Conservation (phyloP, 2,888 invertebrate species). For the Callyntrura sp. region DNA sequence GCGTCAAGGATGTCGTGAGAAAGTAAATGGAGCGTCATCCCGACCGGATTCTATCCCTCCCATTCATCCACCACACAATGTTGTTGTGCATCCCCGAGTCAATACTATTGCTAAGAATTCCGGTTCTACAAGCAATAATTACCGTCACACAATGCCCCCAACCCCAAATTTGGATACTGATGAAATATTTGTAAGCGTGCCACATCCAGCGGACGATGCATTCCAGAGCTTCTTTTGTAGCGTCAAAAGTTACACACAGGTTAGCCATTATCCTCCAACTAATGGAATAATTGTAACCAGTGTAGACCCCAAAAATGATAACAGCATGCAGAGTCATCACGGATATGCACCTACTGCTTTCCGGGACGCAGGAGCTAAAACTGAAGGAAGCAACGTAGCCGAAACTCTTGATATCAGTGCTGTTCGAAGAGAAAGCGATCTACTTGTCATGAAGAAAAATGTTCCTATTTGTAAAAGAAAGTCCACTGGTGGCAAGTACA, state of each 20-base stretch:
- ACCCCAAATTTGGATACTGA: constrained; percentile 9
- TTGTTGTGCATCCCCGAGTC: constrained; percentile 25
- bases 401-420: constrained; percentile 70
- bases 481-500: constrained; percentile 76
- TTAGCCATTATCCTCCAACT: constrained; percentile 54
- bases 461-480: constrained; percentile 80
- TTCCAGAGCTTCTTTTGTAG: constrained; percentile 82
- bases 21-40: constrained; percentile 30
- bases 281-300: constrained; percentile 43
- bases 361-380: not conserved
- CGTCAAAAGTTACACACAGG: constrained; percentile 67
- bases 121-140: not conserved
- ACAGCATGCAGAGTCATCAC: not conserved
- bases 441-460: constrained; percentile 83
- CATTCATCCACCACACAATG: constrained; percentile 61
- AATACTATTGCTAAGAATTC: constrained; percentile 35
- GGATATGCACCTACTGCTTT: not conserved
- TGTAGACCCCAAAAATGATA: not conserved
- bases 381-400: not conserved
- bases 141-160: constrained; percentile 25
- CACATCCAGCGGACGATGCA: constrained; percentile 82
- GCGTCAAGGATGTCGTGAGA: constrained; percentile 39
- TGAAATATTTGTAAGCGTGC: constrained; percentile 76
- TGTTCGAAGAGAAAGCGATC: constrained; percentile 80
- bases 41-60: constrained; percentile 63